Percentiles rank a stretch among this genome's conserved stretches.
Evolutionary conservation across 2,888 invertebrate species (phyloP).

Genomic region (Heliconius aoede): DNA sequence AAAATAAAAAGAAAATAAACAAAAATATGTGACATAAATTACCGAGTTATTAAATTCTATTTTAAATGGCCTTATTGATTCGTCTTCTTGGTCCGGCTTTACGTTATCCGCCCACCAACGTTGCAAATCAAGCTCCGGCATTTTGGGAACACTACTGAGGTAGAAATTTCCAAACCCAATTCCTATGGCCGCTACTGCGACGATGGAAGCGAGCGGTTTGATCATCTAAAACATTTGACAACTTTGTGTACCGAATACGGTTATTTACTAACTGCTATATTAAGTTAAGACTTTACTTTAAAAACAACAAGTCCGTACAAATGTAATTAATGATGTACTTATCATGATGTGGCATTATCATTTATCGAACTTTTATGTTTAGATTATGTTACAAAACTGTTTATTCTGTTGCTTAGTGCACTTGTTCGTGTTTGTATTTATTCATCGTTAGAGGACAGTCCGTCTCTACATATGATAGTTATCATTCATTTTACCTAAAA

Average conservation of each 20-base stretch:
- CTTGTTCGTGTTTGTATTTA: neutral
- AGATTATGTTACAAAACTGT: neutral
- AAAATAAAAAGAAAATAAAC: neutral
- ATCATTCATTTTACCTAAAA: too few species aligned
- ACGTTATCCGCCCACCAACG: constrained; percentile 74
- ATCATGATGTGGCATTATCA: neutral
- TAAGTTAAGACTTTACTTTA: too few species aligned
- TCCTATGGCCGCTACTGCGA: constrained; percentile 56
- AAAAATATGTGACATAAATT: constrained; percentile 39
- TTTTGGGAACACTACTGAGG: constrained; percentile 54
- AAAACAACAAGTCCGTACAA: neutral
- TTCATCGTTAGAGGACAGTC: neutral
- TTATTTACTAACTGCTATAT: too few species aligned
- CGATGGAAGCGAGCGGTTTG: constrained; percentile 53
- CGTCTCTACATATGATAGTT: too few species aligned
- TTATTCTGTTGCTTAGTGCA: neutral
- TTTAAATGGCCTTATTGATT: constrained; percentile 65
- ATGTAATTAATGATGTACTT: neutral
- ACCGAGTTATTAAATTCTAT: constrained; percentile 75
- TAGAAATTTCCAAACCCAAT: constrained; percentile 55
- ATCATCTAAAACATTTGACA: constrained; percentile 63
- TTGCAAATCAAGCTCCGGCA: constrained; percentile 63
- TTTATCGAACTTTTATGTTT: neutral
- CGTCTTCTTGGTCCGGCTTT: constrained; percentile 59
- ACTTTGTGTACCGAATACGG: neutral